A percentile compares a stretch with the other conserved stretches of the same genome.
phyloP scores from a whole-genome alignment of 1,140 invertebrate species.

The Drosophila varians region DNA sequence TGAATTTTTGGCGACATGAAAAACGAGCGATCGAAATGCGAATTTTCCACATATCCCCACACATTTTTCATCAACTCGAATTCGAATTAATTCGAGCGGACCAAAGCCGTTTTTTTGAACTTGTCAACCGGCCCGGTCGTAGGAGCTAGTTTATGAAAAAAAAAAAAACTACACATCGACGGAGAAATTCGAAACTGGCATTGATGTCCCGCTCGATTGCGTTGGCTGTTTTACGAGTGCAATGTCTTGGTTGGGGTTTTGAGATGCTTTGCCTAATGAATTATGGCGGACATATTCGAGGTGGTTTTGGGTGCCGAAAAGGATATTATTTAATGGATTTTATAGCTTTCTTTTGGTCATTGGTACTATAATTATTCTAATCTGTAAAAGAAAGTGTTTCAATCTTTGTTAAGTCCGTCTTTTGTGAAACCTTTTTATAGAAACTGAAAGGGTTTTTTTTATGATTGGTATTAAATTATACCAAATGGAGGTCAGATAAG shows the following conservation, averaged over 20 bases:
- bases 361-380: too few species aligned
- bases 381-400: too few species aligned
- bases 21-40: slow-evolving; percentile 24
- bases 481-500: too few species aligned
- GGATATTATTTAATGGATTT: not conserved
- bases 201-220: slow-evolving; percentile 35
- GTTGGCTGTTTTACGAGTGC: slow-evolving; percentile 33
- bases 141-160: not conserved
- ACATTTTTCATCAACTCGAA: slow-evolving; percentile 8
- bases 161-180: not conserved
- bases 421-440: too few species aligned
- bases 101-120: slow-evolving; percentile 13
- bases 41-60: slow-evolving; percentile 15
- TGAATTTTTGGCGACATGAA: slow-evolving; percentile 24
- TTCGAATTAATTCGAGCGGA: slow-evolving; percentile 21
- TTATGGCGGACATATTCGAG: not conserved
- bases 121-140: slow-evolving; percentile 8
- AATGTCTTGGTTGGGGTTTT: slow-evolving; percentile 4
- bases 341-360: not conserved
- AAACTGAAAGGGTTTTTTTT: too few species aligned
- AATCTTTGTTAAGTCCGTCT: too few species aligned
- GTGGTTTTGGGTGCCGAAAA: not conserved
- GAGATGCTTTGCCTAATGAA: not conserved
- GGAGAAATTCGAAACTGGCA: slow-evolving; percentile 37
- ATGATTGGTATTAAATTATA: too few species aligned